Conservation (phyloP, 2,113 vertebrate genomes). For the Corydoras sp. region DNA sequence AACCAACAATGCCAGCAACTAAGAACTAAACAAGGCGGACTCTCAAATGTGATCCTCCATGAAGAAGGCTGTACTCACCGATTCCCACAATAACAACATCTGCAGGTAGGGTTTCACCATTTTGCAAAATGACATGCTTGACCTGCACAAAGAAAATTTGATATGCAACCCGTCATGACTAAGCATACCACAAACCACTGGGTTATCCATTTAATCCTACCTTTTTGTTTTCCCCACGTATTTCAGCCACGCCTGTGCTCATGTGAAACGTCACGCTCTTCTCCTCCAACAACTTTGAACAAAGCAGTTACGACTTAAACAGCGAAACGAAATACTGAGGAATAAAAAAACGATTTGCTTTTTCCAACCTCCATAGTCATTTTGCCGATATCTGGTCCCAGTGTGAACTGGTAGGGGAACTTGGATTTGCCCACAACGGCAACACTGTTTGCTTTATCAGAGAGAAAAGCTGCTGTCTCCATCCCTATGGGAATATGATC, state of each 20-base stretch:
- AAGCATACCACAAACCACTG: too few relatives aligned
- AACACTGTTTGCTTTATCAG: slow-evolving; percentile 69
- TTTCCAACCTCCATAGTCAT: slow-evolving; percentile 71
- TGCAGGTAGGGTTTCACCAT: slow-evolving; percentile 63
- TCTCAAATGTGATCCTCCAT: neutral
- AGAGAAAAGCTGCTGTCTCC: slow-evolving; percentile 77
- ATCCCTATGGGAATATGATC: slow-evolving; percentile 65
- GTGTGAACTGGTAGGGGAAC: slow-evolving; percentile 61
- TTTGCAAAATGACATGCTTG: slow-evolving; percentile 64
- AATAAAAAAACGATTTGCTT: neutral
- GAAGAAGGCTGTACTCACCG: slow-evolving; percentile 55
- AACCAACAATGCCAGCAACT: too few relatives aligned
- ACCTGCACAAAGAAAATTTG: slow-evolving; percentile 59
- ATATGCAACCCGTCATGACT: too few relatives aligned
- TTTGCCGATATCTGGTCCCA: slow-evolving; percentile 73
- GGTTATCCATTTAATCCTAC: slow-evolving; percentile 47
- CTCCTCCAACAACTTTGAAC: slow-evolving; percentile 73
- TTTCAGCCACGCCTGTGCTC: slow-evolving; percentile 63
- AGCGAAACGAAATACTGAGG: neutral
- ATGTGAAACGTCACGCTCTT: slow-evolving; percentile 75
- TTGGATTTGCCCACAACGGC: slow-evolving; percentile 64
- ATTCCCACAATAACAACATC: slow-evolving; percentile 77
- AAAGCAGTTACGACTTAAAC: neutral
- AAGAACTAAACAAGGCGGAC: too few relatives aligned
- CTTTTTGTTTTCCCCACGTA: slow-evolving; percentile 71